Base-by-base conservation (phyloP, 2,888 invertebrate species). In the Drosophila pegasa region DNA sequence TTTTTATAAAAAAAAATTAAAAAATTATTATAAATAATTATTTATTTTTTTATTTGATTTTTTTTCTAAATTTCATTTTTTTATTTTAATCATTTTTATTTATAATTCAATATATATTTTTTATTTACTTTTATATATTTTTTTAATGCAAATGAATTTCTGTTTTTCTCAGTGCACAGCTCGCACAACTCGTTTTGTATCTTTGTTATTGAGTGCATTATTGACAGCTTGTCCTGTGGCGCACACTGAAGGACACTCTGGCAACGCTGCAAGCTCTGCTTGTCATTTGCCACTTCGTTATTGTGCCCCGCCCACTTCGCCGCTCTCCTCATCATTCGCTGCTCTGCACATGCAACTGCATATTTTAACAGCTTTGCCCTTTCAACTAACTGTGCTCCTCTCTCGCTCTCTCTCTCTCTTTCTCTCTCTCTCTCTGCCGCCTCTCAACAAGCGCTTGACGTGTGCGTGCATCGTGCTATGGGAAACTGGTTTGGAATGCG, bases 321-420 rank as follows among this genome's bases (percentile, higher is more conserved):
- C 10, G 22, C 50, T n/a, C 35, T 22, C 33, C 6, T 35, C 47
- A 48, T 31, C 47, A 45, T 62, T 33, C 20, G 40, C 29, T 63
- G 71, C 64, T 63, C 59, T 55, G 85, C 74, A 74, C 82, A 83
- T 83, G 82, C 88, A 87, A 87, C 74, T 83, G 82, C 82, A 83
- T 83, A 83, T 83, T 87, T 83, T 74, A 87, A 56, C 80, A 87
- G 71, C 62, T 57, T 62, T 43, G 67, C 59, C 71, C 61, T 71
- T 33, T 51, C 37, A 38, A 38, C 43, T 41, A 20, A 16, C 33
- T 6, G 14, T n/a, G 16, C 37, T 38, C 3, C n/a, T 4, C 16
- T 20, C 54, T 1, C 31, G 10, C 45, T 25, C 12, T 16, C 25
- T 25, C 27, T 3, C 22, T 14, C 14, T 27, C 52, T 20, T 14